Evolutionary conservation across 1,140 invertebrate genomes (phyloP).

Genomic region (Coptotermes formosanus): DNA sequence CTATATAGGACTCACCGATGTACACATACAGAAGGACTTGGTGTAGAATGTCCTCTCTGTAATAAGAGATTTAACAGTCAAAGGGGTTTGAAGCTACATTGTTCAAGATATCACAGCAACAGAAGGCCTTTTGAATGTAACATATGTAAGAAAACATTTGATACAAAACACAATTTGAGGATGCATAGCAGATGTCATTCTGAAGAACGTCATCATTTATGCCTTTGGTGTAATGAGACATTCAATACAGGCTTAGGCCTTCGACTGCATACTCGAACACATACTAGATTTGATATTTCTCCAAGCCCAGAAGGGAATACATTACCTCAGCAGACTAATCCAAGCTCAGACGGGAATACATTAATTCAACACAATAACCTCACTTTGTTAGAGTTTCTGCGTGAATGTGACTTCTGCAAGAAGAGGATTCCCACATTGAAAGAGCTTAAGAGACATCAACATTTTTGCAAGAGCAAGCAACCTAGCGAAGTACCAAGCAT

Average conservation of each 20-base stretch:
- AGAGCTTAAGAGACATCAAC: background rate
- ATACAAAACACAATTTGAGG: background rate
- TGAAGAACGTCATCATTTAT: background rate
- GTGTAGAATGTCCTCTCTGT: background rate
- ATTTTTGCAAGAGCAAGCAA: background rate
- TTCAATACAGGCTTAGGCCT: background rate
- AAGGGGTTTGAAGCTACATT: background rate
- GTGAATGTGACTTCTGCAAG: background rate
- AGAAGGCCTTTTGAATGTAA: background rate
- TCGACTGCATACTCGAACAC: background rate
- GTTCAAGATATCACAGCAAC: background rate
- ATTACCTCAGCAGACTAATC: background rate
- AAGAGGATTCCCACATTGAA: background rate
- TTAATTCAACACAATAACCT: background rate
- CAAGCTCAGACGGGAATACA: background rate
- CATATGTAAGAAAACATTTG: background rate
- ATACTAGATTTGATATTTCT: background rate
- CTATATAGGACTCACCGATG: background rate
- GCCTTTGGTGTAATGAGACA: background rate
- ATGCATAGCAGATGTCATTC: background rate
- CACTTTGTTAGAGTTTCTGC: no score
- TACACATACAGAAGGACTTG: background rate
- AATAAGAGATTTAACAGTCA: background rate
- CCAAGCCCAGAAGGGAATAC: background rate
- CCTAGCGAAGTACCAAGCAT: background rate